Conservation (phyloP, 2,113 vertebrate species). For the Erpornis zantholeuca region DNA sequence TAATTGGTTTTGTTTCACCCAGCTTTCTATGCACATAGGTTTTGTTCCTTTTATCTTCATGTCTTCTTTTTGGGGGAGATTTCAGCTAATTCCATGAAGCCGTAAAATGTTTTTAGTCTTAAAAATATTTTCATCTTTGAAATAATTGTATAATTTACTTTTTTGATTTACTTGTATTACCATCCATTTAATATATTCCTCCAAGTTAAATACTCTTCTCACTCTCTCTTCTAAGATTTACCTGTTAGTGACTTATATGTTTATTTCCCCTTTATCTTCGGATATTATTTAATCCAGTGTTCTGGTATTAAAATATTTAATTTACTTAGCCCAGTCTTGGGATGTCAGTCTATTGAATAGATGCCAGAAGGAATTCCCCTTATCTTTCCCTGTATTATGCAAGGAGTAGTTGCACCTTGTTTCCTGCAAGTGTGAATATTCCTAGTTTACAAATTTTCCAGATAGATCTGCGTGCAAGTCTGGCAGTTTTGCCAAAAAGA, state of each 20-base stretch:
- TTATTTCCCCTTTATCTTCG: background rate
- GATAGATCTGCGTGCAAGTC: background rate
- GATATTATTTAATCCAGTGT: background rate
- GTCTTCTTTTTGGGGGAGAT: background rate
- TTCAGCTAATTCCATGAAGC: background rate
- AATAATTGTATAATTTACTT: background rate
- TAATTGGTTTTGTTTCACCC: background rate
- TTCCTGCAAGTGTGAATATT: background rate
- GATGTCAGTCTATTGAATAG: background rate
- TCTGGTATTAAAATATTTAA: background rate
- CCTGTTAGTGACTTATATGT: background rate
- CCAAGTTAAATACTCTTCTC: background rate
- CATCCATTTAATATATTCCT: background rate
- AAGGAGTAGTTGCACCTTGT: background rate
- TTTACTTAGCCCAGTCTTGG: background rate
- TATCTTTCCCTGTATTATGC: background rate
- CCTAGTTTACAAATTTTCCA: background rate
- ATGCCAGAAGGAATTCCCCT: background rate
- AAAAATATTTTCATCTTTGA: background rate
- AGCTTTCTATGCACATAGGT: background rate
- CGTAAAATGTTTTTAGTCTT: background rate
- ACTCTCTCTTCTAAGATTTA: background rate
- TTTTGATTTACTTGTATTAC: background rate
- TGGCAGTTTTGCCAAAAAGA: background rate
- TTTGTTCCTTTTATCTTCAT: background rate